A percentile compares a stretch with the other conserved stretches of the same genome.
phyloP scores from a whole-genome alignment of 1,140 invertebrate genomes.

The Ooceraea biroi region DNA sequence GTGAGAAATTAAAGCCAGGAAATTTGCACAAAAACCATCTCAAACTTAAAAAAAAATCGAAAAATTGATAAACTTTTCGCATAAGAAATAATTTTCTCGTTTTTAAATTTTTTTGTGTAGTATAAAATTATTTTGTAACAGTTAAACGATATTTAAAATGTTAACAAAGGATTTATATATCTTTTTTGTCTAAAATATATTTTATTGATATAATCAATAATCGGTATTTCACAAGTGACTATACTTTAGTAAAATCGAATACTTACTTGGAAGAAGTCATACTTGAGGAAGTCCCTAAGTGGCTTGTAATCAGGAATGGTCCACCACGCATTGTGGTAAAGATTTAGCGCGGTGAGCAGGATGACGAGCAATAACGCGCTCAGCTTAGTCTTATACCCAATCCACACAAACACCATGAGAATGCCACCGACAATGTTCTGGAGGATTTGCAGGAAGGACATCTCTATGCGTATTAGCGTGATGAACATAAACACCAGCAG shows the following conservation, averaged over 20 bases:
- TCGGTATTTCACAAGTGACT: too few relatives aligned
- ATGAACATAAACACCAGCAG: conserved; percentile 99
- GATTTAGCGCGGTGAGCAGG: conserved; percentile 95
- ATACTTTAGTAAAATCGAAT: conserved; percentile 22
- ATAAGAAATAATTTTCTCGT: too few relatives aligned
- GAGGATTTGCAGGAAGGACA: conserved; percentile 94
- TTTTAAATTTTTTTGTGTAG: too few relatives aligned
- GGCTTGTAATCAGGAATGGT: conserved; percentile 97
- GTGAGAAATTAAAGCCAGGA: neutral
- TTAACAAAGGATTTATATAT: too few relatives aligned
- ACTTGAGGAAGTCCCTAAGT: conserved; percentile 99
- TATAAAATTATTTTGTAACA: too few relatives aligned
- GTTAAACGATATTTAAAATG: too few relatives aligned
- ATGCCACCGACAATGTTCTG: conserved; percentile 95
- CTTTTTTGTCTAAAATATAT: neutral
- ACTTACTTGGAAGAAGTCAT: conserved; percentile 99
- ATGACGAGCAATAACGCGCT: conserved; percentile 97
- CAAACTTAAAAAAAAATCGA: too few relatives aligned
- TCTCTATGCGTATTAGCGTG: conserved; percentile 97
- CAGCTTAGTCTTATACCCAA: conserved; percentile 99
- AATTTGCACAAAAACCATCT: neutral
- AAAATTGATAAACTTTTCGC: too few relatives aligned
- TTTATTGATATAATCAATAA: neutral
- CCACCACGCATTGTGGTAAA: conserved; percentile 99
- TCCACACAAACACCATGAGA: conserved; percentile 97